A percentile compares a stretch with the other conserved stretches of the same genome.
These are phyloP conservation scores for Cheirogaleus medius DNA, from an alignment of 2,113 vertebrate species.

Conservation along the genomic window DNA sequence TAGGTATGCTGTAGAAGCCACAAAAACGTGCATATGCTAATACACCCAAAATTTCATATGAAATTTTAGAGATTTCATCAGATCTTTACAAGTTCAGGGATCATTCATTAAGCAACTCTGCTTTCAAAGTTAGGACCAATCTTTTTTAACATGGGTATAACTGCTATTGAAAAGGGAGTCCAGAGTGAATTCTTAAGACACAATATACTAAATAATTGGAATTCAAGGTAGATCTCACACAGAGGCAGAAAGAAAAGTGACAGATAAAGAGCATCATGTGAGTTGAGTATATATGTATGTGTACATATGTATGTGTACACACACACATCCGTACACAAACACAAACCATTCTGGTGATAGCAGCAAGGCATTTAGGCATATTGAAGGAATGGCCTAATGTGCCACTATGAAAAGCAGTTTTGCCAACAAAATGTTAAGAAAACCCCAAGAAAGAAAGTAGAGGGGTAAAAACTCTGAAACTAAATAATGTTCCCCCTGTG, in stretches of 20 bases:
- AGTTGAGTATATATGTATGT: background rate
- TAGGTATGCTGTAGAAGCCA: background rate
- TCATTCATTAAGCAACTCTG: background rate
- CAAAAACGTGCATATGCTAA: background rate
- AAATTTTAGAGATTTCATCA: slow-evolving; percentile 14
- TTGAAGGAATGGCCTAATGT: slow-evolving; percentile 10
- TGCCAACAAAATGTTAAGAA: background rate
- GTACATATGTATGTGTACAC: background rate
- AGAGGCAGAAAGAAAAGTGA: background rate
- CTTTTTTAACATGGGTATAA: background rate
- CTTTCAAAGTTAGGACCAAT: slow-evolving; percentile 12
- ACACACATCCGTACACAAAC: too few relatives aligned
- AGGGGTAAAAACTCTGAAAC: background rate
- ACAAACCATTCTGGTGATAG: background rate
- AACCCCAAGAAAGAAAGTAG: background rate
- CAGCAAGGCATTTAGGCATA: background rate
- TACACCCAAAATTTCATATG: background rate
- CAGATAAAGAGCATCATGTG: background rate
- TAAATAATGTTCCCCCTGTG: background rate
- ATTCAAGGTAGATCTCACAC: background rate
- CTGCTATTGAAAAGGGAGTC: background rate
- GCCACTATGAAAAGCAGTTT: background rate
- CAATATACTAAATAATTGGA: background rate
- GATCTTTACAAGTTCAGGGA: background rate
- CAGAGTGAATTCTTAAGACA: background rate